Base-by-base conservation (phyloP, 2,113 vertebrate genomes). In the Bubo scandiacus region DNA sequence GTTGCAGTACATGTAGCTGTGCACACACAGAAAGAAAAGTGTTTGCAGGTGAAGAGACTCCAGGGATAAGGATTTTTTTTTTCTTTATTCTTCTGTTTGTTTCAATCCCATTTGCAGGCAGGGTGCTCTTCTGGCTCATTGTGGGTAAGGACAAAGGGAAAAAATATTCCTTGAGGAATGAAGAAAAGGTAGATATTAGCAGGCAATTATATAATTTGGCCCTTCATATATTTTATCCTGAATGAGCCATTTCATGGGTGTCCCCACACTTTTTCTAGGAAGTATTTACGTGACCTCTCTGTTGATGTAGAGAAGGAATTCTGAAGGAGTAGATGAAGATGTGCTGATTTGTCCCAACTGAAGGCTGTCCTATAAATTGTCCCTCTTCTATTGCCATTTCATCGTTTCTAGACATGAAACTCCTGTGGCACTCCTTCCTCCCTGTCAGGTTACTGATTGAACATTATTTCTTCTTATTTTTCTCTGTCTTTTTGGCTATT, bases 21-120 rank as follows among this genome's bases (percentile, higher is more conserved):
- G 87, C 81, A 75, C 49, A 81, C 65, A 88, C 9, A 49, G 83
- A 92, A 89, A 79, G 57, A 81, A 90, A 94, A 96, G 83, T 92
- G 77, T 94, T 96, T 27, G 3, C 81, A 87, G 84, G 94, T 92
- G 91, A 97, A 90, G 77, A 82, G 92, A 80, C 87, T 77, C 88
- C 3, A 2, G 84, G 65, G 95, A 95, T 0, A 1, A 38, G 15
- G 45, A 30, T 49, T 45, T 40, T 63, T 67, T 63, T 67, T 62
- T 65, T 32, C 12, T 88, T 73, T 74, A n/a, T 84, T 86, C 12
- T 94, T 88, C n/a, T 95, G 42, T 81, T 86, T 67, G 17, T 73
- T 95, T 83, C 47, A 78, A 54, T 91, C 26, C 38, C 63, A 86
- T 95, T 86, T 82, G 16, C 36, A 88, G 32, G 27, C 59, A 79